Evolutionary conservation across 2,888 invertebrate genomes (phyloP).

Genomic region (Latheticus oryzae): DNA sequence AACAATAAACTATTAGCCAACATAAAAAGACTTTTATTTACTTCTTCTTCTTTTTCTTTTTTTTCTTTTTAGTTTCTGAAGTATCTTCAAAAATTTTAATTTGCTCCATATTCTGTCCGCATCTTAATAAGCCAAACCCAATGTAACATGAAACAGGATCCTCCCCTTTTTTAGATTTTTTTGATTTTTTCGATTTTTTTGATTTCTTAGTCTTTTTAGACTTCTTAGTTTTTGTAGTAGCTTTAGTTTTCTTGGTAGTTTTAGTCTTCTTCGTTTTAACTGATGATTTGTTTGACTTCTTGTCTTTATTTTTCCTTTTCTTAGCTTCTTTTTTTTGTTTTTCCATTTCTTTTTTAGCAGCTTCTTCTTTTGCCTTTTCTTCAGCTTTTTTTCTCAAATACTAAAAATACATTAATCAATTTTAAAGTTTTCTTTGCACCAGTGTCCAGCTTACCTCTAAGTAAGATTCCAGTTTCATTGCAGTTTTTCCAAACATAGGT

Average conservation of each 20-base stretch:
- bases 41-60: slow-evolving; percentile 11
- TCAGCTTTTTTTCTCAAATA: slow-evolving; percentile 14
- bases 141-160: slow-evolving; percentile 64
- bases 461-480: slow-evolving; percentile 59
- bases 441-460: slow-evolving; percentile 55
- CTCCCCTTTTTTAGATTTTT: slow-evolving; percentile 51
- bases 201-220: slow-evolving; percentile 16
- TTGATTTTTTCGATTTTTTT: slow-evolving; percentile 20
- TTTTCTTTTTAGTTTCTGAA: slow-evolving; percentile 2
- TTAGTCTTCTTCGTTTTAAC: slow-evolving; percentile 10
- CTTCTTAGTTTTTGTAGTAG: slow-evolving; percentile 18
- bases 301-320: slow-evolving; percentile 49
- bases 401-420: slow-evolving; percentile 22
- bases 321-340: slow-evolving; percentile 53
- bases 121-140: slow-evolving; percentile 59
- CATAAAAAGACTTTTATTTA: not conserved
- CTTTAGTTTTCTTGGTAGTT: slow-evolving; percentile 13
- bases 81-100: not conserved
- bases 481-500: slow-evolving; percentile 50
- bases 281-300: slow-evolving; percentile 16
- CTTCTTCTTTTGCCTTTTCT: slow-evolving; percentile 7
- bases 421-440: no score
- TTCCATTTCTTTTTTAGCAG: slow-evolving; percentile 6
- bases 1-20: not conserved
- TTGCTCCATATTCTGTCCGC: slow-evolving; percentile 6